Base-by-base conservation (phyloP, 1,140 invertebrate species). In the Formica exsecta region DNA sequence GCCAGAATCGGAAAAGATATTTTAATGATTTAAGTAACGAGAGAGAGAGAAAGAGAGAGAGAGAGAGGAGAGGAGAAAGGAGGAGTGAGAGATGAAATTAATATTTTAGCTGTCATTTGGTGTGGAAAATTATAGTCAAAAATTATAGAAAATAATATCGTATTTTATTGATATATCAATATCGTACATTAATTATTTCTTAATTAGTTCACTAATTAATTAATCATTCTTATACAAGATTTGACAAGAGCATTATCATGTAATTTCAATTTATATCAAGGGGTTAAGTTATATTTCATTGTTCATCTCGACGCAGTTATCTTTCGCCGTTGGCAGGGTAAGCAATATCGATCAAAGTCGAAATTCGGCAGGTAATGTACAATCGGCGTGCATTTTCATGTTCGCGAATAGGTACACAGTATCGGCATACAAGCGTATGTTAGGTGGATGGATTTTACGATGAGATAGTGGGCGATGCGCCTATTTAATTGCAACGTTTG, bases 401-500 rank as follows among this genome's bases (percentile, higher is more conserved):
- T 44, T 70, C 68, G 64, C 65, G 80, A 85, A 54, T 73, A 77
- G 86, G 74, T 76, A 88, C 66, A 86, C 74, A 85, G 25, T 62
- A 86, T 70, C 75, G 51, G 64, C 38, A 81, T 64, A 1, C 80
- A 61, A 48, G 16, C 9, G 29, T 73, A 22, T 76, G 81, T 80
- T 86, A 87, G 68, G 48, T 86, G 73, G 87, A 92, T 91, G 22
- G 22, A 22, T 22, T 74, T 81, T 73, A 57, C 79, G 77, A 76
- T 75, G 87, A 89, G 87, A 92, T 88, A 86, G 91, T 44, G 29
- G 59, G 11, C 54, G 68, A 70, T 76, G 87, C 79, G 84, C 65
- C 85, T 91, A 93, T 90, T 92, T 93, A 92, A 92, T 93, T 92
- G 89, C 77, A 88, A 81, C 90, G 90, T 93, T 93, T 92, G 87